A percentile compares a stretch with the other conserved stretches of the same genome.
Evolutionary conservation across 2,888 invertebrate genomes (phyloP).

Genomic region (Drosophila mercatorum): DNA sequence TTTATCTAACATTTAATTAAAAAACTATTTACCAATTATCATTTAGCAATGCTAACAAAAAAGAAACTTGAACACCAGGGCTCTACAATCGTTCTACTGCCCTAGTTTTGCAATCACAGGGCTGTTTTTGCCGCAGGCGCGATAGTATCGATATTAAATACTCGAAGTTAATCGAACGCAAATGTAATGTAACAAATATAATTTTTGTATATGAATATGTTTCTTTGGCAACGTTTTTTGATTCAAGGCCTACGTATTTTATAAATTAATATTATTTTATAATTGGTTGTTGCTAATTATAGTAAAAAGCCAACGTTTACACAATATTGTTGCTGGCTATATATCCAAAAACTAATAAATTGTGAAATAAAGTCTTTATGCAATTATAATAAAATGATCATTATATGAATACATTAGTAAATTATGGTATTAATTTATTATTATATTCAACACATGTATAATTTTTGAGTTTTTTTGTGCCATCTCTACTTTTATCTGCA

Average conservation of each 20-base stretch:
- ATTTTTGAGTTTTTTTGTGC: neutral
- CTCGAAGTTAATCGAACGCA: neutral
- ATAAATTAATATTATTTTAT: neutral
- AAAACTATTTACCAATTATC: slow-evolving; percentile 60
- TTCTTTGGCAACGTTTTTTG: neutral
- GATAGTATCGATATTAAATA: slow-evolving; percentile 9
- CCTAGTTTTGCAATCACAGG: slow-evolving; percentile 26
- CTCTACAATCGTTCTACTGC: slow-evolving; percentile 43
- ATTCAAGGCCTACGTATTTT: neutral
- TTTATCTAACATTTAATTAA: neutral
- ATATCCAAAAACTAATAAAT: too few relatives aligned
- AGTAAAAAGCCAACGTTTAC: neutral
- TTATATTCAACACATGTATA: too few relatives aligned
- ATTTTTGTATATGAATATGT: neutral
- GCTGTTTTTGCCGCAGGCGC: neutral
- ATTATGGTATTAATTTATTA: too few relatives aligned
- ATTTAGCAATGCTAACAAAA: slow-evolving; percentile 68
- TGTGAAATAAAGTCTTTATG: too few relatives aligned
- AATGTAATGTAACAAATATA: neutral
- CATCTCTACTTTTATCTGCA: neutral
- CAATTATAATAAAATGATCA: too few relatives aligned
- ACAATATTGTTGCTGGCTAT: neutral
- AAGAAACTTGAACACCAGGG: slow-evolving; percentile 61
- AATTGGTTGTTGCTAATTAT: neutral
- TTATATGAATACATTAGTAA: too few relatives aligned